Evolutionary conservation across 2,113 vertebrate genomes (phyloP).

Genomic region (Triplophysa siluroides): DNA sequence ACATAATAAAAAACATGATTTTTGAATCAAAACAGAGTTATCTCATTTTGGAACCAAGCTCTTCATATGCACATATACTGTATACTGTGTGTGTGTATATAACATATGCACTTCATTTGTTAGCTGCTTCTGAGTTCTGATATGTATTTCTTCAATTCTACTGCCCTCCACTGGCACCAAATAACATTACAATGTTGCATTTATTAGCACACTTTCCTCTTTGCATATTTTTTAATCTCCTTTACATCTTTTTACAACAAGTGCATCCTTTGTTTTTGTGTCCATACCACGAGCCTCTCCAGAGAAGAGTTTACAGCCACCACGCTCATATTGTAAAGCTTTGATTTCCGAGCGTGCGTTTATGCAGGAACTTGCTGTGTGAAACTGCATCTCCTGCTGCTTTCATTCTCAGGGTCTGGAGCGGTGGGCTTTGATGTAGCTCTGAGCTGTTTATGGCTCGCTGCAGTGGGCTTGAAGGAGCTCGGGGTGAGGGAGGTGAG

Average conservation of each 20-base stretch:
- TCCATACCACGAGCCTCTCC: not conserved
- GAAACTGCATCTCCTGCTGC: not conserved
- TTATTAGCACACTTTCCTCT: not conserved
- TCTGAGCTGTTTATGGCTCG: slow-evolving; percentile 27
- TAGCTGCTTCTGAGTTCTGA: not conserved
- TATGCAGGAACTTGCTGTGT: slow-evolving; percentile 13
- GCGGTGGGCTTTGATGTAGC: slow-evolving; percentile 35
- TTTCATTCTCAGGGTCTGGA: slow-evolving; percentile 1
- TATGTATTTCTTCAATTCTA: slow-evolving; percentile 22
- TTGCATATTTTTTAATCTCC: not conserved
- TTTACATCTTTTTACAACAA: not conserved
- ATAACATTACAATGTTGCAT: not conserved
- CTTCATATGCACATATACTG: too few relatives aligned
- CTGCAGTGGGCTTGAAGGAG: slow-evolving; percentile 23
- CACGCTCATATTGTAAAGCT: not conserved
- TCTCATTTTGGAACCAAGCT: too few relatives aligned
- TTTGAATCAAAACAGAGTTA: too few relatives aligned
- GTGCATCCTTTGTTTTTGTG: not conserved
- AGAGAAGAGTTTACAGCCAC: not conserved
- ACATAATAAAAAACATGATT: too few relatives aligned
- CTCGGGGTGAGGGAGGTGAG: slow-evolving; percentile 17
- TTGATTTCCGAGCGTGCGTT: slow-evolving; percentile 6
- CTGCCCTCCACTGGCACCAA: slow-evolving; percentile 26
- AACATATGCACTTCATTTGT: not conserved
- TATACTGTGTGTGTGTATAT: too few relatives aligned